Conservation (phyloP, 1,140 invertebrate species). For the Ctenoplectra terminalis region DNA sequence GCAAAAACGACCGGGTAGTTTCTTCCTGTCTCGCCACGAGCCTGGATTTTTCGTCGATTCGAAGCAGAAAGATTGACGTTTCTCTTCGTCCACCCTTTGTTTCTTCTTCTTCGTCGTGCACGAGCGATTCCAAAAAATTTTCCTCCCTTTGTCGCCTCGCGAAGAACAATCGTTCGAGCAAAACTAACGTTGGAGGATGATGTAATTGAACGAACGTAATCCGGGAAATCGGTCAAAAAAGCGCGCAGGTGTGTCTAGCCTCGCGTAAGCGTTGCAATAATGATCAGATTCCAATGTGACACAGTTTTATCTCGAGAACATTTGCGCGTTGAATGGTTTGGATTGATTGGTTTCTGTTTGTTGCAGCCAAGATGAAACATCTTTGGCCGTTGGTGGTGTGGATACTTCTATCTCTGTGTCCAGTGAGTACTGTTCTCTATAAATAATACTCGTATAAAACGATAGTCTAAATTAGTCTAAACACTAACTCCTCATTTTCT, state of each 20-base stretch:
- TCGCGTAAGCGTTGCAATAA: not conserved
- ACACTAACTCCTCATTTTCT: not conserved
- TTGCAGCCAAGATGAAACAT: constrained; percentile 89
- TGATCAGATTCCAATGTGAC: too few relatives aligned
- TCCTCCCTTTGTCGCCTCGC: not conserved
- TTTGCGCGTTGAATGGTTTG: not conserved
- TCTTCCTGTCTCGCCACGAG: constrained; percentile 26
- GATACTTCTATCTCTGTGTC: constrained; percentile 85
- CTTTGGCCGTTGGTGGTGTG: constrained; percentile 88
- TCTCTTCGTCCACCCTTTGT: not conserved
- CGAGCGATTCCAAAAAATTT: not conserved
- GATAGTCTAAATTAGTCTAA: too few relatives aligned
- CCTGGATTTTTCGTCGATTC: constrained; percentile 32
- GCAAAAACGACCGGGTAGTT: constrained; percentile 36
- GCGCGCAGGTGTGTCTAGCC: not conserved
- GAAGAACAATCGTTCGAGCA: not conserved
- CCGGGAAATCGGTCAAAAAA: constrained; percentile 13
- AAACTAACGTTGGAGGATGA: not conserved
- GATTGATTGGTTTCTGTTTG: not conserved
- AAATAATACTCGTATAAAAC: too few relatives aligned
- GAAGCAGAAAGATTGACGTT: not conserved
- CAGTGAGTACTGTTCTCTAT: constrained; percentile 84
- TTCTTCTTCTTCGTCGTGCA: not conserved
- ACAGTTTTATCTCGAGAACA: not conserved
- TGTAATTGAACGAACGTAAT: constrained; percentile 15